phyloP scores from a whole-genome alignment of 1,140 invertebrate species.

The Cydia amplana region DNA sequence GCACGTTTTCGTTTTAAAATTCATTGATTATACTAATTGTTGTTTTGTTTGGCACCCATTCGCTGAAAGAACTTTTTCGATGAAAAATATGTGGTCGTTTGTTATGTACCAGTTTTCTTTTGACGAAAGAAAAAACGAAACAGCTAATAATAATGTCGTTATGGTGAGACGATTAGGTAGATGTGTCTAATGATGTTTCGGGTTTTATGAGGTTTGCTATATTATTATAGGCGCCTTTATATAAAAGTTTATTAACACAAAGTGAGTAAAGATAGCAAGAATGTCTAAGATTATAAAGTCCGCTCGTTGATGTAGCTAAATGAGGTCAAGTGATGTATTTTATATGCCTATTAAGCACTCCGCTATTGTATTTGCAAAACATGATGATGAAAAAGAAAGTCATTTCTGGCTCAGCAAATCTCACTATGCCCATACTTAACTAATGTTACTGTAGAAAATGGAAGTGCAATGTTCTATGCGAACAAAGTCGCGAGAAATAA shows the following conservation, averaged over 20 bases:
- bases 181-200: not conserved
- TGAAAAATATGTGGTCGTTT: conserved; percentile 15
- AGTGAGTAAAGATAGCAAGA: too few species aligned
- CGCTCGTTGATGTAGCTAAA: not conserved
- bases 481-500: not conserved
- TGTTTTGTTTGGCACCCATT: conserved; percentile 48
- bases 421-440: not conserved
- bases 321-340: not conserved
- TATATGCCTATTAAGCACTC: not conserved
- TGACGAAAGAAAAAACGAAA: conserved; percentile 17
- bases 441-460: not conserved
- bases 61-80: conserved; percentile 41
- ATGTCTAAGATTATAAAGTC: not conserved
- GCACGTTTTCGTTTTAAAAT: conserved; percentile 58
- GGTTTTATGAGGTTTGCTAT: not conserved
- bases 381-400: not conserved
- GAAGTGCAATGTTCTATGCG: not conserved
- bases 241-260: not conserved
- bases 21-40: conserved; percentile 50
- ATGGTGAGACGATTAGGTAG: not conserved
- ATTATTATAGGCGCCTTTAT: not conserved
- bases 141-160: conserved; percentile 11
- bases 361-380: not conserved
- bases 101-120: not conserved
- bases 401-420: not conserved